Evolutionary conservation across 2,113 vertebrate species (phyloP), one percentile per base, ranked within the genome.

Genomic region (Stictonetta naevosa): DNA sequence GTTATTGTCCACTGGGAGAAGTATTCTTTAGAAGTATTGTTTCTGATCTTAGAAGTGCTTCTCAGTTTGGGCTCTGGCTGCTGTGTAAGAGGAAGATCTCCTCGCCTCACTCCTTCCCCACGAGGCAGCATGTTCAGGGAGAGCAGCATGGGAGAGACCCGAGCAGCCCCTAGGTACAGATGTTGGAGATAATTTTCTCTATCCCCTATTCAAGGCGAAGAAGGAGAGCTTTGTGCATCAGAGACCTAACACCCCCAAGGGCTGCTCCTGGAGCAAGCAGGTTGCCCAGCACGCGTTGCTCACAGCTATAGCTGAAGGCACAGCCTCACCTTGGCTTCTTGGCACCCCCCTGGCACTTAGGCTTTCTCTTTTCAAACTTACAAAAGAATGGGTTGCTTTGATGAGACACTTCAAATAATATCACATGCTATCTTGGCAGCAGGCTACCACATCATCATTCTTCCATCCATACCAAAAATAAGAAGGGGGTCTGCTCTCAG

Each of bases 381-480:
- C 60, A 78, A 81, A 78, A 91, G 93, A 94, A 91, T 31, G n/a
- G 67, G 25, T 66, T 55, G 81, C 72, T 95, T 95, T 97, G 96
- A 95, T 91, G 50, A 76, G 62, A 81, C 60, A 77, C 88, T 92
- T 95, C 67, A 95, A 92, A 90, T 75, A 92, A 78, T 95, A 80
- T 68, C 42, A 63, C 46, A 94, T 9, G 16, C 55, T 87, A 33
- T 88, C 33, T 69, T 83, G 72, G 66, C n/a, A 94, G 60, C 58
- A 94, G 58, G 55, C 79, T 90, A 85, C 79, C 67, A n/a, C 29
- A 50, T 75, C 66, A 87, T 59, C 92, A 14, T 92, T 72, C 80
- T 86, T 76, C 90, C 46, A 81, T 44, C 88, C 71, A 94, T 73
- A 85, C 13, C 59, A 78, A 86, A 87, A 85, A 52, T n/a, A 68